These are phyloP conservation scores for Temnothorax unifasciatus DNA, from an alignment of 2,888 invertebrate genomes.

Conservation along the genomic window DNA sequence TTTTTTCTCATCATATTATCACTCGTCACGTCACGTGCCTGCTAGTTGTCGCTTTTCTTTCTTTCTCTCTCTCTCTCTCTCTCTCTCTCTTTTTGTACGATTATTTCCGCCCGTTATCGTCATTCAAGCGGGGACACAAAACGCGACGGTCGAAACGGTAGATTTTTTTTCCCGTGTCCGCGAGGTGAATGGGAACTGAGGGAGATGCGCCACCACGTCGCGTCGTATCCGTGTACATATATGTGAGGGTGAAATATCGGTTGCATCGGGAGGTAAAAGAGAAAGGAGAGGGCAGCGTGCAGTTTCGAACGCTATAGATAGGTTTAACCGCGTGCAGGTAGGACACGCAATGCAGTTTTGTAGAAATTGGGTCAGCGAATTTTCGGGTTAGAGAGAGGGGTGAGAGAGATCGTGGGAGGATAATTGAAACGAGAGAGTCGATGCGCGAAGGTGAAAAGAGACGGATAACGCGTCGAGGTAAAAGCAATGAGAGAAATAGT, in stretches of 20 bases:
- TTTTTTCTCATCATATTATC: constrained; percentile 39
- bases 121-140: constrained; percentile 26
- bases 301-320: constrained; percentile 75
- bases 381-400: constrained; percentile 74
- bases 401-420: constrained; percentile 30
- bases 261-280: constrained; percentile 38
- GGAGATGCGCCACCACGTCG: constrained; percentile 12
- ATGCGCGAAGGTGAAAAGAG: constrained; percentile 18
- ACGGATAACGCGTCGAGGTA: constrained; percentile 2
- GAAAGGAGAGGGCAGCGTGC: constrained; percentile 48
- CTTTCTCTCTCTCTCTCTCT: constrained; percentile 6
- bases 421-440: constrained; percentile 2
- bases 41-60: not conserved
- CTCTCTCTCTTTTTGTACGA: constrained; percentile 17
- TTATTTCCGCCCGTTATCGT: constrained; percentile 27
- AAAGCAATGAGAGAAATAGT: constrained; percentile 22
- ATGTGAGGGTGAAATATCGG: constrained; percentile 38
- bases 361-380: constrained; percentile 81
- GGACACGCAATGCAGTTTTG: constrained; percentile 80
- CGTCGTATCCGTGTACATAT: constrained; percentile 16
- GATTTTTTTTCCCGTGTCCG: constrained; percentile 54
- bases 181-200: constrained; percentile 31
- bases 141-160: constrained; percentile 39
- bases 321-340: constrained; percentile 76
- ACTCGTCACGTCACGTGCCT: not conserved